Base-by-base conservation (phyloP, 1,140 invertebrate genomes). In the Listronotus oregonensis region DNA sequence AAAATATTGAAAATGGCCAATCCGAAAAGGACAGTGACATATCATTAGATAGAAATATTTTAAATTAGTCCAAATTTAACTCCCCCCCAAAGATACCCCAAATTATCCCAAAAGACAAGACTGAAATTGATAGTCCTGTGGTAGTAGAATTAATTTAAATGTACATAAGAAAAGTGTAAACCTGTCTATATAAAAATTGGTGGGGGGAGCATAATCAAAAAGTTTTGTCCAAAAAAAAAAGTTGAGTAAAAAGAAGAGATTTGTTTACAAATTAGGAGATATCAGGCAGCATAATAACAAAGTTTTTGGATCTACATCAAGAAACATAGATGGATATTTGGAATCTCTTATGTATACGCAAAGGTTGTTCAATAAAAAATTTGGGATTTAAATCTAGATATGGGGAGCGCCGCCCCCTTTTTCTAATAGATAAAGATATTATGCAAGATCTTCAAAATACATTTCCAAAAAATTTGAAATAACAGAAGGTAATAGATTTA, bases 371-470 rank as follows among this genome's bases (percentile, higher is more conserved):
- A 93, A 93, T 74, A 81, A 81, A 60, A 79, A n/a, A n/a, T n/a
- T n/a, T n/a, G 76, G 90, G 90, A 0, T 90, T 88, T 70, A 84
- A 87, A 64, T 78, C 85, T 4, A 82, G 91, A 12, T 86, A 87
- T 78, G 91, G 92, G 0, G 86, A 90, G 0, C 88, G 89, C 3
- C 92, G 94, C 72, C 90, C 92, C 78, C 90, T 91, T 3, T 90
- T 93, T 73, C 80, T 94, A 59, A 80, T 94, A 51, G 89, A 94
- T 69, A 87, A 11, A 64, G 78, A 84, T 62, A 85, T 93, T 9
- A 84, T 92, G 71, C 67, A 75, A 12, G 83, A 84, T 21, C 82
- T 94, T 79, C 86, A 92, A 61, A 72, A 73, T 11, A 87, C 84
- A 67, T 94, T 93, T 77, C 68, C 75, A 0, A 68, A 9, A 85